Evolutionary conservation across 2,888 invertebrate genomes (phyloP).

Genomic region (Lepidocyrtinus sp.): DNA sequence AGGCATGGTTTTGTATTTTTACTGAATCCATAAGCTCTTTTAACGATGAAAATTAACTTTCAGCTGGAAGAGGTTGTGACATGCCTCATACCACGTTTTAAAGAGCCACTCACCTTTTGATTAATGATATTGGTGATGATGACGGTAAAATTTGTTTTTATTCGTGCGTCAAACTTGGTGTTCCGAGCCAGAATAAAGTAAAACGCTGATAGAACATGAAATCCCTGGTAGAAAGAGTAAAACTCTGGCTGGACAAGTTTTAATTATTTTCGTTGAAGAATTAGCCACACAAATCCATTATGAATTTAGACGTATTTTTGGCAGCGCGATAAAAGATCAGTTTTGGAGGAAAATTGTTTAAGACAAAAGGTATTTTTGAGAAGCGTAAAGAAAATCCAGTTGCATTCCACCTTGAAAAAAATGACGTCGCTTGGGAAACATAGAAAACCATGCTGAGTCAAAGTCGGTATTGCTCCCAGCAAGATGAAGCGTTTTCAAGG

Average conservation of each 20-base stretch:
- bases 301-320: slow-evolving; percentile 1
- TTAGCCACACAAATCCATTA: slow-evolving; percentile 28
- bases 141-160: slow-evolving; percentile 35
- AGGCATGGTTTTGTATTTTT: no score
- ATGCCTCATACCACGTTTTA: background rate
- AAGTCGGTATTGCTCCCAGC: background rate
- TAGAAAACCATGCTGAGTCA: background rate
- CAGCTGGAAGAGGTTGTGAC: background rate
- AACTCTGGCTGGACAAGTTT: slow-evolving; percentile 34
- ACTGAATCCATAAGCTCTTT: no score
- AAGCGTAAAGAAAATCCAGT: background rate
- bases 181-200: background rate
- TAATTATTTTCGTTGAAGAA: slow-evolving; percentile 27
- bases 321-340: background rate
- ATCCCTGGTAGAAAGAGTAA: slow-evolving; percentile 20
- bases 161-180: slow-evolving; percentile 9
- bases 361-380: no score
- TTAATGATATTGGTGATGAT: slow-evolving; percentile 45
- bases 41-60: background rate
- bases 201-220: slow-evolving; percentile 37
- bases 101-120: slow-evolving; percentile 43
- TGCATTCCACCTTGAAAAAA: background rate
- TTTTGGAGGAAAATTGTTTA: no score
- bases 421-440: background rate
- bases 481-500: slow-evolving; percentile 3